Conservation (phyloP, 2,888 invertebrate genomes). For the Eutolmus rufibarbis region DNA sequence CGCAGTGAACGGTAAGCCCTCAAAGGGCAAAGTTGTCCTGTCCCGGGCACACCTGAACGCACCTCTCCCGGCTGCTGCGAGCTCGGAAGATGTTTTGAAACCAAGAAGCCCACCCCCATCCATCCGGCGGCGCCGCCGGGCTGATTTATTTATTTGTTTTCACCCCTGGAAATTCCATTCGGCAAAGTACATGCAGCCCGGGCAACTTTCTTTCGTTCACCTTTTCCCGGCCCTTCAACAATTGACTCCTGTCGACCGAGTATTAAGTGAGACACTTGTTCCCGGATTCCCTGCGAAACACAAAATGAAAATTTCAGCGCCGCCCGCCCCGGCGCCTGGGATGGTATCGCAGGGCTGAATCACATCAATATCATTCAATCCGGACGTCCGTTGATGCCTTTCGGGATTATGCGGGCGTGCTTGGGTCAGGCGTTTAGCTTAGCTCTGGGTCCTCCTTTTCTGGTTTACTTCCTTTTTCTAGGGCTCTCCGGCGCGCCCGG, state of each 20-base stretch:
- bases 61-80: background rate
- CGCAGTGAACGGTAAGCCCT: background rate
- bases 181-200: background rate
- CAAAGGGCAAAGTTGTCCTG: background rate
- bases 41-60: background rate
- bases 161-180: background rate
- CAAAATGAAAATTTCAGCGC: background rate
- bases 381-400: conserved; percentile 14
- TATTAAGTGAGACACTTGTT: background rate
- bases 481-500: background rate
- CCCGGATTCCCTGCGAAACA: background rate
- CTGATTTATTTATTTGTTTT: conserved; percentile 28
- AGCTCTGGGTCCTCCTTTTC: background rate
- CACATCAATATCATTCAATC: conserved; percentile 15
- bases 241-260: background rate
- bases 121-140: background rate
- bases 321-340: background rate
- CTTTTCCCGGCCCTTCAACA: conserved; percentile 1
- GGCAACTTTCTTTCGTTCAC: background rate
- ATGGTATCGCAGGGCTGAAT: background rate
- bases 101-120: background rate
- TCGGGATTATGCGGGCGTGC: background rate
- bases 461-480: background rate
- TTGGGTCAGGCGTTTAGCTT: background rate
- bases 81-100: background rate